Percentiles rank a stretch among this genome's conserved stretches.
These are phyloP conservation scores for Aphelocoma californica DNA, from an alignment of 2,797 vertebrate genomes.

Conservation along the genomic window DNA sequence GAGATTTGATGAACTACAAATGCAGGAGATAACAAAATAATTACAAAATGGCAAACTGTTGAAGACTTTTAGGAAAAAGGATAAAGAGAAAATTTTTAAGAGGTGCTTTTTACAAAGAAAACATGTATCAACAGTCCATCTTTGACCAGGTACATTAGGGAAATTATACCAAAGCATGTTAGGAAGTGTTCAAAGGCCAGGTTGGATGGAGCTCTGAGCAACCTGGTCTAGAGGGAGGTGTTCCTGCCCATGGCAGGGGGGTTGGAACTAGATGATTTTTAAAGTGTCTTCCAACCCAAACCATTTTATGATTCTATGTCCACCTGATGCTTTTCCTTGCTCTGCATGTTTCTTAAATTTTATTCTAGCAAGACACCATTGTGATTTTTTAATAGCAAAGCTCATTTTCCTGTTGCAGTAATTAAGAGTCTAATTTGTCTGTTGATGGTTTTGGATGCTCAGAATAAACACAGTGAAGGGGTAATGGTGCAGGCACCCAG, in stretches of 20 bases:
- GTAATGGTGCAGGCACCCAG: neutral
- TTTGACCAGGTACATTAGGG: neutral
- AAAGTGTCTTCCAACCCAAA: neutral
- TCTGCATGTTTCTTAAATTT: neutral
- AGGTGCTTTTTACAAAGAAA: neutral
- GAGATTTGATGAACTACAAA: conserved; percentile 8
- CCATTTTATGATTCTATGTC: neutral
- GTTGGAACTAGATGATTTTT: neutral
- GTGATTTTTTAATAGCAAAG: neutral
- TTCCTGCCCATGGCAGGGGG: neutral
- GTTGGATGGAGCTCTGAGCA: neutral
- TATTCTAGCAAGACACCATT: neutral
- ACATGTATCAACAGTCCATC: neutral
- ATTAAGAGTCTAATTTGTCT: neutral
- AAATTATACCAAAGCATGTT: neutral
- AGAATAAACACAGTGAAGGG: neutral
- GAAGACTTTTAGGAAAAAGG: neutral
- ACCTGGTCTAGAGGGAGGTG: neutral
- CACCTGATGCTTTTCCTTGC: neutral
- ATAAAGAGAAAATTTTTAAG: neutral
- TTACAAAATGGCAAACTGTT: conserved; percentile 1
- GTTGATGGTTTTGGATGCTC: neutral
- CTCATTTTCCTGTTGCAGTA: neutral
- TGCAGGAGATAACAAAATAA: neutral
- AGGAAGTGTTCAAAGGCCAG: neutral